A percentile compares a stretch with the other conserved stretches of the same genome.
phyloP scores from a whole-genome alignment of 1,140 invertebrate species.

The Drosophila virilis region DNA sequence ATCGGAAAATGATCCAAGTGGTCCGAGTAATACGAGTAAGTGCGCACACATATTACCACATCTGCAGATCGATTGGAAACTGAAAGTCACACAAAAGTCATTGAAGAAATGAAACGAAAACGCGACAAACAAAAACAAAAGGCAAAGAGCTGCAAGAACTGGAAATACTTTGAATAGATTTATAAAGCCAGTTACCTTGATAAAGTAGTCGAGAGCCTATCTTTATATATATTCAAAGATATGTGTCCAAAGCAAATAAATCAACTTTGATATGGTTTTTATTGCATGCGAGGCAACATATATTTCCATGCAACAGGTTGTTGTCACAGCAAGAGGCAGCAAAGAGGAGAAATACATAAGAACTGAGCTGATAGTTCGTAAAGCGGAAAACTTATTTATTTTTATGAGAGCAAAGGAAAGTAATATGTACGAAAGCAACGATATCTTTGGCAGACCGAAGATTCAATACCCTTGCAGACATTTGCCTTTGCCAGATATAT shows the following conservation, averaged over 20 bases:
- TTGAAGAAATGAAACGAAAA: not conserved
- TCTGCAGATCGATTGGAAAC: constrained; percentile 17
- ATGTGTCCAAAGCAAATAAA: constrained; percentile 4
- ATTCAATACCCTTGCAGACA: too few relatives aligned
- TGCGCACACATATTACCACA: constrained; percentile 12
- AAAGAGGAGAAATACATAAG: too few relatives aligned
- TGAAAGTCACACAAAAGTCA: constrained; percentile 18
- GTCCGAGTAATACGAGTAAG: constrained; percentile 16
- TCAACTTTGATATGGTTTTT: not conserved
- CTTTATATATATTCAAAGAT: not conserved
- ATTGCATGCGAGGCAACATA: not conserved
- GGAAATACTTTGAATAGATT: constrained; percentile 8
- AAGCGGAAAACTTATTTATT: too few relatives aligned
- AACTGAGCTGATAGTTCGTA: too few relatives aligned
- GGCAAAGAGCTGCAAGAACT: not conserved
- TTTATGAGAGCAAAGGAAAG: too few relatives aligned
- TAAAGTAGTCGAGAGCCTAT: not conserved
- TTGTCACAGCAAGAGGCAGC: not conserved
- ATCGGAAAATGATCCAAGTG: not conserved
- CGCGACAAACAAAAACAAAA: not conserved
- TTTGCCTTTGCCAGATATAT: too few relatives aligned
- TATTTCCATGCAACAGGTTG: not conserved
- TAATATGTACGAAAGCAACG: too few relatives aligned
- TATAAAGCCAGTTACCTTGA: not conserved
- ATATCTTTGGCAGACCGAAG: too few relatives aligned